These are phyloP conservation scores for Typhlomys cinereus DNA, from an alignment of 2,113 vertebrate species.

Conservation along the genomic window DNA sequence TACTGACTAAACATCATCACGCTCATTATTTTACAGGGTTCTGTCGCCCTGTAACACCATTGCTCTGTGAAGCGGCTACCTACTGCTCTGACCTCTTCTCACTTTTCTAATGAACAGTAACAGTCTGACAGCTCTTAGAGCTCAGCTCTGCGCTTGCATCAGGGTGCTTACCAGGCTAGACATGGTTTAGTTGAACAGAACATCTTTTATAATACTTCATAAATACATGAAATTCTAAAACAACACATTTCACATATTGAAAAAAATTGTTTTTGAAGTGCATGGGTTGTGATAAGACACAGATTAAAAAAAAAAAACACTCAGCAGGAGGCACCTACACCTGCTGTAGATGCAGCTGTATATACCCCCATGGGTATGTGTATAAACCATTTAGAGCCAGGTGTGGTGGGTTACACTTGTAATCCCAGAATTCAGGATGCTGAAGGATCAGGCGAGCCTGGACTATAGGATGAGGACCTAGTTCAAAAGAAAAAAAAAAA, in stretches of 20 bases:
- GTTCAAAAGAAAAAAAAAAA: not conserved
- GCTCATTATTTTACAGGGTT: not conserved
- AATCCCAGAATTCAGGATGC: not conserved
- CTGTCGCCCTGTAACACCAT: not conserved
- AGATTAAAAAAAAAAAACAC: not conserved
- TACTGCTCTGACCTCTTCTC: not conserved
- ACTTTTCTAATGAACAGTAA: not conserved
- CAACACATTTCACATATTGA: not conserved
- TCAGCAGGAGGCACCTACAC: not conserved
- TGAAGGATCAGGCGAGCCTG: not conserved
- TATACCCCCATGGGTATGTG: accelerated
- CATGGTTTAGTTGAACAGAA: not conserved
- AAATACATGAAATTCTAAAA: not conserved
- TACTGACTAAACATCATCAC: not conserved
- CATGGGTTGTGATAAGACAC: not conserved
- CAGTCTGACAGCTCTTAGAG: not conserved
- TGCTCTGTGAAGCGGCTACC: not conserved
- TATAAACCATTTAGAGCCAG: not conserved
- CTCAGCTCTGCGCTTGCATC: not conserved
- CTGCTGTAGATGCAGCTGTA: not conserved
- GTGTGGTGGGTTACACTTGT: not conserved
- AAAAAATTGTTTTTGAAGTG: not conserved
- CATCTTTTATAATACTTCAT: not conserved
- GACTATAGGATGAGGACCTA: not conserved
- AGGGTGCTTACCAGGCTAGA: not conserved